Base-by-base conservation (phyloP, 2,797 vertebrate species). In the Ctenosaura bakeri region DNA sequence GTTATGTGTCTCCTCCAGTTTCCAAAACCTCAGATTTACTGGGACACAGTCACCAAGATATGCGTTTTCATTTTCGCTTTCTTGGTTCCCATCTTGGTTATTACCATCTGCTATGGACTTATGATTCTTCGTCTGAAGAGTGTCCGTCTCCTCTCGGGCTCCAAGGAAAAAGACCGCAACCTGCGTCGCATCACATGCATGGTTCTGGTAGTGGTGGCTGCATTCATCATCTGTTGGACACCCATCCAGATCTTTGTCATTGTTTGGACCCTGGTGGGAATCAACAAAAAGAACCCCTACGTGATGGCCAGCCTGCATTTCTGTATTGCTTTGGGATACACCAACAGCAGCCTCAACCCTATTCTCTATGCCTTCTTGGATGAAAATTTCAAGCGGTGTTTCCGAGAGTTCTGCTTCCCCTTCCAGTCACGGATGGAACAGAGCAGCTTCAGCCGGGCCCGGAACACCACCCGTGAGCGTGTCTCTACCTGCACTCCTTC, bases 171-270 rank as follows among this genome's bases (percentile, higher is more conserved):
- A 91, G 99, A 99, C 94, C 98, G 98, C 82, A 99, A 98, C 94
- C 87, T 99, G 93, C 98, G 98, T 12, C 98, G 99, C 89, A 99
- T 99, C 97, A 99, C 99, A 0, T 98, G 98, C 94, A 99, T 99
- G 99, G 99, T 99, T 87, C 98, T 99, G 94, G 98, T 99, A 95
- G 97, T 99, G 20, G 99, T 99, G 92, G 98, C 98, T 0, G 99
- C 98, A 94, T 99, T 99, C 96, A 98, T 99, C 94, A 93, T 99
- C 97, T 99, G 99, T 96, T 99, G 99, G 99, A 99, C 99, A 0
- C 99, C 99, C 93, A 99, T 99, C 96, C 99, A 99, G 96, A 98
- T 99, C 97, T 99, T 99, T 64, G 99, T 99, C 96, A 99, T 99
- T 0, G 92, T 99, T 95, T 99, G 97, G 97, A 99, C 98, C 0